These are phyloP conservation scores for Conopomorpha cramerella DNA, from an alignment of 1,140 invertebrate genomes.

Conservation along the genomic window DNA sequence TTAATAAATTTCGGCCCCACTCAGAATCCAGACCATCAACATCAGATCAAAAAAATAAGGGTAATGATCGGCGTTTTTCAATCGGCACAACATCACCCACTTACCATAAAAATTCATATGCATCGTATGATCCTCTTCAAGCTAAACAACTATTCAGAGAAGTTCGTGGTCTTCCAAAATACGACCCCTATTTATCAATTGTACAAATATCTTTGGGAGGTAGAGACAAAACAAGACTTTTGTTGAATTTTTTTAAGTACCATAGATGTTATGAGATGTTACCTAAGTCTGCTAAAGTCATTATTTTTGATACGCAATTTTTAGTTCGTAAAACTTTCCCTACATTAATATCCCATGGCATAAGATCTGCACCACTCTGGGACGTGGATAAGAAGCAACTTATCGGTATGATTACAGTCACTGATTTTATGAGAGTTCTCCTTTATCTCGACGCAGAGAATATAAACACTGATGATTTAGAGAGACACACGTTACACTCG, in stretches of 20 bases:
- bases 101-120: slow-evolving; percentile 53
- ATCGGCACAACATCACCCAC: slow-evolving; percentile 50
- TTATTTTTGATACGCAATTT: slow-evolving; percentile 54
- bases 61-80: slow-evolving; percentile 40
- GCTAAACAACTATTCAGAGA: slow-evolving; percentile 52
- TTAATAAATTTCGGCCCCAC: too few relatives aligned
- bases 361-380: slow-evolving; percentile 48
- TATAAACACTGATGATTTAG: slow-evolving; percentile 43
- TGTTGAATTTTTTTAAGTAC: slow-evolving; percentile 54
- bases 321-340: slow-evolving; percentile 52
- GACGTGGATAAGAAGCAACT: slow-evolving; percentile 45
- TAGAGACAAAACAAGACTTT: slow-evolving; percentile 46
- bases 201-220: slow-evolving; percentile 52
- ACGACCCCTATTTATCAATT: slow-evolving; percentile 51
- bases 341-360: slow-evolving; percentile 46
- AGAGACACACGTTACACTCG: slow-evolving; percentile 41
- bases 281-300: slow-evolving; percentile 53
- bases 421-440: slow-evolving; percentile 49
- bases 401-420: slow-evolving; percentile 50
- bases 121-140: slow-evolving; percentile 40
- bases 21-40: slow-evolving; percentile 35
- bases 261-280: slow-evolving; percentile 54
- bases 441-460: slow-evolving; percentile 38
- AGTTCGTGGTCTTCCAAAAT: slow-evolving; percentile 46
- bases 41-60: slow-evolving; percentile 20